Base-by-base conservation (phyloP, 1,140 invertebrate genomes). In the Drosophila quadrilineata region DNA sequence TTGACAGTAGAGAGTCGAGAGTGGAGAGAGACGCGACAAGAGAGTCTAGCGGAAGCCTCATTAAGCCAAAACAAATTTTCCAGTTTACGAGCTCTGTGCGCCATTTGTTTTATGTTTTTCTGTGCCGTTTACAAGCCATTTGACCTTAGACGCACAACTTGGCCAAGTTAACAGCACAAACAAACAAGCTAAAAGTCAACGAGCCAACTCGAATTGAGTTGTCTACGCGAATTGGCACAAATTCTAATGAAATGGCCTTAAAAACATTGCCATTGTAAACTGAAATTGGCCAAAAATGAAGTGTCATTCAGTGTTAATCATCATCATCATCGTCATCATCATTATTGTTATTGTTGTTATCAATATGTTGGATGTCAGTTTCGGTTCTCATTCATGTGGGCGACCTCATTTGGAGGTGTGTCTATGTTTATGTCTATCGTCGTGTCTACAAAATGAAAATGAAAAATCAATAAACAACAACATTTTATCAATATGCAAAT, bases 401-500 rank as follows among this genome's bases (percentile, higher is more conserved):
- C 29, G 56, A 40, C 14, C 10, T 36, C 60, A 38, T 66, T 40
- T n/a, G 59, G 58, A 49, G 59, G 65, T 68, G 65, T 68, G 58
- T 68, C 58, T 52, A 28, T n/a, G n/a, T n/a, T n/a, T n/a, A n/a
- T n/a, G n/a, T n/a, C n/a, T n/a, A n/a, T n/a, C n/a, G n/a, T n/a
- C n/a, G n/a, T n/a, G n/a, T n/a, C n/a, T n/a, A n/a, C n/a, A 26
- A n/a, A 10, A 36, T 16, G 16, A 33, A 12, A 41, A 14, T 22
- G 28, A 33, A 75, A 77, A 85, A 84, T 84, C 79, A 84, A 84
- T 84, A 84, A 57, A 17, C 41, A 24, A 50, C 45, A 19, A 17
- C 12, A 36, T 65, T 43, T 79, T 84, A 84, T 84, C 79, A 64
- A n/a, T 58, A 84, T 84, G 79, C 79, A 84, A 84, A 84, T 84